Percentiles rank a stretch among this genome's conserved stretches.
Conservation (phyloP, 2,888 invertebrate species). For the Chaetogeoica ovagalla region DNA sequence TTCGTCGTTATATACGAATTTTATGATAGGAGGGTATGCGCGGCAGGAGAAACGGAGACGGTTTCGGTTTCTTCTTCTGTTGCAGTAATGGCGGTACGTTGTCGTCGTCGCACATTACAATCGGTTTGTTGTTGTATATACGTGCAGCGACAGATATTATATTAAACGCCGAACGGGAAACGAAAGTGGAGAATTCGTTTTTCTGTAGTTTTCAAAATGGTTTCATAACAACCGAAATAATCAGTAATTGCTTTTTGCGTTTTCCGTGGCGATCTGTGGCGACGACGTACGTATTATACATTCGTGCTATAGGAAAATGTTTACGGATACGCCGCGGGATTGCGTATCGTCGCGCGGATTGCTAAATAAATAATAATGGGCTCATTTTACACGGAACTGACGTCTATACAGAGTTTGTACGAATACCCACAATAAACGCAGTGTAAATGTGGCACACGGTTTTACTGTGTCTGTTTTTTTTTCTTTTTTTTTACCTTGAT, state of each 20-base stretch:
- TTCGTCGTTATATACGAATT: not conserved
- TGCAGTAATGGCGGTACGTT: slow-evolving; percentile 25
- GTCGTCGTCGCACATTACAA: not conserved
- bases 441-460: too few species aligned
- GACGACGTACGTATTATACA: not conserved
- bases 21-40: not conserved
- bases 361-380: slow-evolving; percentile 21
- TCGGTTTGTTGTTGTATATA: not conserved
- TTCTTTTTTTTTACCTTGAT: too few species aligned
- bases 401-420: not conserved
- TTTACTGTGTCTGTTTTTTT: too few species aligned
- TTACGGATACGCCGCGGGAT: slow-evolving; percentile 32
- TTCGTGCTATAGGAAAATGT: not conserved
- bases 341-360: slow-evolving; percentile 26
- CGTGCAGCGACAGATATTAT: not conserved
- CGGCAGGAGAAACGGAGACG: not conserved
- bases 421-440: too few species aligned
- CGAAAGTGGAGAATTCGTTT: slow-evolving; percentile 43
- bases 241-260: slow-evolving; percentile 47
- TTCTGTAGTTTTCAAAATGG: slow-evolving; percentile 30
- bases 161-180: slow-evolving; percentile 36
- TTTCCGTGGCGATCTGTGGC: slow-evolving; percentile 11
- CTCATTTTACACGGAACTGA: slow-evolving; percentile 15
- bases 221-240: slow-evolving; percentile 45
- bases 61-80: slow-evolving; percentile 47